Evolutionary conservation across 2,888 invertebrate species (phyloP), one percentile per base, ranked within the genome.

Genomic region (Drosophila nr. medialis): DNA sequence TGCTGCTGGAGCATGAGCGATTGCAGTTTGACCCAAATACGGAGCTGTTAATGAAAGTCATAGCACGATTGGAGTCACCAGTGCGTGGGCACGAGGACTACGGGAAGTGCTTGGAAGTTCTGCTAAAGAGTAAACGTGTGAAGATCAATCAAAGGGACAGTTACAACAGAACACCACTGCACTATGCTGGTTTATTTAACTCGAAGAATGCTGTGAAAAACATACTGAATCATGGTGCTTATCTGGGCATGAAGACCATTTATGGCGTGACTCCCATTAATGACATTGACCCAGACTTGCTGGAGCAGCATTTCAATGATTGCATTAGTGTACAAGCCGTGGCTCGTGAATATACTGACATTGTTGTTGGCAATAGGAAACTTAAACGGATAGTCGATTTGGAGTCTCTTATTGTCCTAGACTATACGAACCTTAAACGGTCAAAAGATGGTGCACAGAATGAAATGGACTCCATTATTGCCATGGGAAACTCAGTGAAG

Each of bases 121-220:
- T 96, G 27, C 89, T 96, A 15, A 93, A 94, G 48, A 93, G 94
- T 75, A 84, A 93, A 0, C 94, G 94, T 64, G 93, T 95, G 4
- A 93, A 95, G 81, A 93, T 96, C 0, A 95, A 96, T 85, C 94
- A 94, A 76, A 90, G 92, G n/a, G 95, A 95, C 88, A 85, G 93
- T 5, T 95, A 95, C 90, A 94, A 95, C 30, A 95, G 95, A 74
- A 95, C 96, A 21, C 95, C 96, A 0, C 91, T 97, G 48, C 96
- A 97, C 92, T 96, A 96, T 86, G 96, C 96, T 2, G 95, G 95
- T 0, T 94, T 95, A 86, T 95, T 95, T 81, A 95, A 95, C 18
- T 95, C 95, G 78, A 93, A 94, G 30, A 94, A 94, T 54, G 95
- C 95, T 4, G 94, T 96, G 10, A 91, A 94, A 54, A 93, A 94